A percentile compares a stretch with the other conserved stretches of the same genome.
phyloP scores from a whole-genome alignment of 1,140 invertebrate genomes.

The Pteromalus puparum region DNA sequence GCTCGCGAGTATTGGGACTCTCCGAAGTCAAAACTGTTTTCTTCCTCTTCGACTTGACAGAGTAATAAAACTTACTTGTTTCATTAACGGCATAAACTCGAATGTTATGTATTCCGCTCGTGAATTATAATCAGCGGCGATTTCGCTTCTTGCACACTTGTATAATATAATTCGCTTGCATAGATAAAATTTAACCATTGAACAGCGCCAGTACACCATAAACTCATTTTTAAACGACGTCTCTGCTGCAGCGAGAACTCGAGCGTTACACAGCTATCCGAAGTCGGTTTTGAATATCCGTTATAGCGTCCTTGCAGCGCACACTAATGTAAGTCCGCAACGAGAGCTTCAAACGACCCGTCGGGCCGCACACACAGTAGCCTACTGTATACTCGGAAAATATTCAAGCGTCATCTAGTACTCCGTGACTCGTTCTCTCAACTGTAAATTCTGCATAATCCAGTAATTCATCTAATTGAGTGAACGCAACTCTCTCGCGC shows the following conservation, averaged over 20 bases:
- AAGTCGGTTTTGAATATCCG: background rate
- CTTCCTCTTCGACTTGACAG: background rate
- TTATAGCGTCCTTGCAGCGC: too few species aligned
- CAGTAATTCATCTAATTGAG: background rate
- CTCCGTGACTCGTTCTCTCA: too few species aligned
- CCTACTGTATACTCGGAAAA: background rate
- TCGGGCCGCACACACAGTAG: too few species aligned
- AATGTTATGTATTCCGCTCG: conserved; percentile 8
- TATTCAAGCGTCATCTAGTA: background rate
- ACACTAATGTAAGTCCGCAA: too few species aligned
- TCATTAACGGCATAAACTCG: conserved; percentile 1
- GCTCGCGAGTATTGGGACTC: conserved; percentile 16
- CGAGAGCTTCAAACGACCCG: too few species aligned
- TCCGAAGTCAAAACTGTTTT: conserved; percentile 27
- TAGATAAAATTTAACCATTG: background rate
- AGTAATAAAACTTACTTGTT: conserved; percentile 1
- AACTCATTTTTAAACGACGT: too few species aligned
- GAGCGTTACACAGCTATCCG: background rate
- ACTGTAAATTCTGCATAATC: background rate
- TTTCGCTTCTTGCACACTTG: background rate
- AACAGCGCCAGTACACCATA: background rate
- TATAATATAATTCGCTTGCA: background rate
- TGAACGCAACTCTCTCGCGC: background rate
- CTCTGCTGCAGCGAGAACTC: too few species aligned
- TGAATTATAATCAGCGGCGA: background rate